Conservation (phyloP, 2,888 invertebrate genomes). For the Chloromyia formosa region DNA sequence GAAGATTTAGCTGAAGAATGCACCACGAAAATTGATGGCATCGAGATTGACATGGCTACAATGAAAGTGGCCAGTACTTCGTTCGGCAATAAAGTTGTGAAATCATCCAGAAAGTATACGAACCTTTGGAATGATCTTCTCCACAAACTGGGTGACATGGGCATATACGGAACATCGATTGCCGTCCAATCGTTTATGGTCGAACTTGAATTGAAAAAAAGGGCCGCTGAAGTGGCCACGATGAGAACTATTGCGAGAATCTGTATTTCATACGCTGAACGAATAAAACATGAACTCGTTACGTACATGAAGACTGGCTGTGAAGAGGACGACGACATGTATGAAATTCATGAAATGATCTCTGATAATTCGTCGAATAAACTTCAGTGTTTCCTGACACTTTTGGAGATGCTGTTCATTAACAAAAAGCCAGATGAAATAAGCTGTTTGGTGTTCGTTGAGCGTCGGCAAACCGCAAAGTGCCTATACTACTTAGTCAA, state of each 20-base stretch:
- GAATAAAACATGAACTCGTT: slow-evolving; percentile 67
- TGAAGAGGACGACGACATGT: slow-evolving; percentile 53
- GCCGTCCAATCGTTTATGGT: slow-evolving; percentile 70
- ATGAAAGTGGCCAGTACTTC: too few species aligned
- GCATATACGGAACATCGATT: slow-evolving; percentile 69
- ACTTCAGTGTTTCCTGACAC: slow-evolving; percentile 69
- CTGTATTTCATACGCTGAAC: slow-evolving; percentile 58
- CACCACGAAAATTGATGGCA: background rate
- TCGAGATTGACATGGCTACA: slow-evolving; percentile 50
- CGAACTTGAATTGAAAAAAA: slow-evolving; percentile 71
- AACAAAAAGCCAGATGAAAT: slow-evolving; percentile 57
- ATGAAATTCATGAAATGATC: slow-evolving; percentile 59
- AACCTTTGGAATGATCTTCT: slow-evolving; percentile 66
- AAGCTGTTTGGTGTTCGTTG: slow-evolving; percentile 59
- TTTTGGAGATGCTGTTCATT: slow-evolving; percentile 69
- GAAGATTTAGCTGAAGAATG: slow-evolving; percentile 43
- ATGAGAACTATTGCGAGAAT: slow-evolving; percentile 55
- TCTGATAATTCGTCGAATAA: slow-evolving; percentile 72
- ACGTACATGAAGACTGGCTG: slow-evolving; percentile 63
- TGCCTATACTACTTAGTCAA: slow-evolving; percentile 75
- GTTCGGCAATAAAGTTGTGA: slow-evolving; percentile 38
- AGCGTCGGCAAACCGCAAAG: slow-evolving; percentile 75
- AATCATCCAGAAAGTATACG: slow-evolving; percentile 65
- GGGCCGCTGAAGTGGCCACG: slow-evolving; percentile 64
- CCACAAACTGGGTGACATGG: slow-evolving; percentile 67